Percentiles rank a stretch among this genome's conserved stretches.
Conservation (phyloP, 2,888 invertebrate species). For the Thelaira solivaga region DNA sequence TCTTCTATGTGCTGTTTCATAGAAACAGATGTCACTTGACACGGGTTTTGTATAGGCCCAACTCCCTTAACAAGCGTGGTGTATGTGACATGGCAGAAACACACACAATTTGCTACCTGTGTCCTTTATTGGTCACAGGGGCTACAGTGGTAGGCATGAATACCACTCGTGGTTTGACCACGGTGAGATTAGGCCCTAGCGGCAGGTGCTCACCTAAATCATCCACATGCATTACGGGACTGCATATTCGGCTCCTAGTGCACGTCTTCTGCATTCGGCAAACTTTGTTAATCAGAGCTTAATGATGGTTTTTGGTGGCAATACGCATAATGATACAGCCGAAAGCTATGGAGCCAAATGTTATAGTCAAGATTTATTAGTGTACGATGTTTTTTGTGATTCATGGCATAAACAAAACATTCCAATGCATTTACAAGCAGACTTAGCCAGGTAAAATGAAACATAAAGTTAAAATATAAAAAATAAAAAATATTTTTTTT, state of each 20-base stretch:
- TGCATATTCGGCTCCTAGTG: constrained; percentile 87
- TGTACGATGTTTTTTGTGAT: constrained; percentile 92
- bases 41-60: no score
- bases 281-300: constrained; percentile 87
- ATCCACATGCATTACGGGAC: constrained; percentile 85
- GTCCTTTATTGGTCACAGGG: no score
- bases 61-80: no score
- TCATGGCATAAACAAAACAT: constrained; percentile 82
- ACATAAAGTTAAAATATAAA: background rate
- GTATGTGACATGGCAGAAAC: no score
- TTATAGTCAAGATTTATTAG: constrained; percentile 90
- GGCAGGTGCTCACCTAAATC: constrained; percentile 91
- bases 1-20: no score
- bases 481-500: background rate
- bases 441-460: constrained; percentile 79
- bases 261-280: constrained; percentile 93
- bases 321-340: constrained; percentile 96
- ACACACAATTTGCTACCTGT: no score
- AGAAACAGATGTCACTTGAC: no score
- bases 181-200: no score
- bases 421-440: constrained; percentile 80
- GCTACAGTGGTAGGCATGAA: no score
- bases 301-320: constrained; percentile 97
- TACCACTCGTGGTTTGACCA: no score
- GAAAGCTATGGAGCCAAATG: constrained; percentile 91